Evolutionary conservation across 2,113 vertebrate species (phyloP).

Genomic region (Myotis davidii): DNA sequence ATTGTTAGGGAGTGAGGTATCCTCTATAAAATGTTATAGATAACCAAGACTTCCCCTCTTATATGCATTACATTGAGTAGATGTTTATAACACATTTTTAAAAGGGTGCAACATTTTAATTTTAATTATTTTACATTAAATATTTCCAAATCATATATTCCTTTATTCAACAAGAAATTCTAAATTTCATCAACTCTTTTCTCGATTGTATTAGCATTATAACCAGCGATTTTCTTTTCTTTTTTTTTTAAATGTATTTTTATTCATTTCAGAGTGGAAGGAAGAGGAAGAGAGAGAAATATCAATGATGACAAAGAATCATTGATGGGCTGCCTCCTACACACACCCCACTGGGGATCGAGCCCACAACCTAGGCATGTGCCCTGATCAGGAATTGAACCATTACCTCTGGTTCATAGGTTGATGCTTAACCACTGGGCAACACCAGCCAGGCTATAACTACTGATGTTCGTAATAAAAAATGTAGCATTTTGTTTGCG

Average conservation of each 20-base stretch:
- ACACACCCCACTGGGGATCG: too few species aligned
- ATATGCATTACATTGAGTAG: background rate
- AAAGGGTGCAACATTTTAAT: background rate
- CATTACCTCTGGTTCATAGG: too few species aligned
- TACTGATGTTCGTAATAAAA: background rate
- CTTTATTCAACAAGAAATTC: background rate
- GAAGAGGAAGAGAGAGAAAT: too few species aligned
- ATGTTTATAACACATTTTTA: background rate
- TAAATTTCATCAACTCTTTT: background rate
- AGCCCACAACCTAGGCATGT: too few species aligned
- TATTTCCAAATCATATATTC: background rate
- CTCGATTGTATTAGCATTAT: background rate
- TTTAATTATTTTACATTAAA: conserved; percentile 1
- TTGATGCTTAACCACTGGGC: too few species aligned
- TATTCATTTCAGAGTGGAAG: too few species aligned
- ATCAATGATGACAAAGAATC: too few species aligned
- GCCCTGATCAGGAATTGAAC: too few species aligned
- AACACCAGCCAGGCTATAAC: background rate
- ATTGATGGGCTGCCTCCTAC: too few species aligned
- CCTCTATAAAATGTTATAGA: background rate
- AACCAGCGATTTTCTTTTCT: background rate
- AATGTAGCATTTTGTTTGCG: background rate
- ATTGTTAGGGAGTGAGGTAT: background rate
- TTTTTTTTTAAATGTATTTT: too few species aligned
- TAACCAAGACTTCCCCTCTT: background rate